Conservation (phyloP, 2,888 invertebrate genomes). For the Dichetophora obliterata region DNA sequence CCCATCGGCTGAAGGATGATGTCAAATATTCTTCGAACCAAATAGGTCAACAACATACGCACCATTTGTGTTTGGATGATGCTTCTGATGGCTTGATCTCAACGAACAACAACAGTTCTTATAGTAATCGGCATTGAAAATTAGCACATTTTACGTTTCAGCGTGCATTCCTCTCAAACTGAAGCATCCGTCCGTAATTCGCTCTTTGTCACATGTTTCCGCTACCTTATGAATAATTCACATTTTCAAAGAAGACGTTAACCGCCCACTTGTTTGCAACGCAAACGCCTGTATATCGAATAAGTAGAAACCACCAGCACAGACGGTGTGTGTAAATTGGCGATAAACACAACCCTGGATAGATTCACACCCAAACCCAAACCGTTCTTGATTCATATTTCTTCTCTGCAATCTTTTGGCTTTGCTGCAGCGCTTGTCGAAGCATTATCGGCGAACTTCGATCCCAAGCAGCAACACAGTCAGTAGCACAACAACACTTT, state of each 20-base stretch:
- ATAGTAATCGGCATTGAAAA: not conserved
- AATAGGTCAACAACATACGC: not conserved
- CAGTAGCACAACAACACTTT: not conserved
- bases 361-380: not conserved
- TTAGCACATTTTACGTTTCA: not conserved
- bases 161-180: not conserved
- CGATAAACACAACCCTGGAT: not conserved
- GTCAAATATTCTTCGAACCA: not conserved
- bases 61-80: not conserved
- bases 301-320: no score
- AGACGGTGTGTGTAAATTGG: not conserved
- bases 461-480: not conserved
- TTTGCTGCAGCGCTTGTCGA: no score
- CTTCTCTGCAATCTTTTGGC: no score
- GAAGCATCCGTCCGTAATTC: not conserved
- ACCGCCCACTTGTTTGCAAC: not conserved
- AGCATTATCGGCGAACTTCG: no score
- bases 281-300: not conserved
- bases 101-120: not conserved
- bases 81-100: not conserved
- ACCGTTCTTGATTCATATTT: no score
- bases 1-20: no score
- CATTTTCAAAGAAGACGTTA: slow-evolving; percentile 37
- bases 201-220: slow-evolving; percentile 47
- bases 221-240: slow-evolving; percentile 66